Evolutionary conservation across 2,888 invertebrate species (phyloP), one percentile per base, ranked within the genome.

Genomic region (Tenthredo distinguenda): DNA sequence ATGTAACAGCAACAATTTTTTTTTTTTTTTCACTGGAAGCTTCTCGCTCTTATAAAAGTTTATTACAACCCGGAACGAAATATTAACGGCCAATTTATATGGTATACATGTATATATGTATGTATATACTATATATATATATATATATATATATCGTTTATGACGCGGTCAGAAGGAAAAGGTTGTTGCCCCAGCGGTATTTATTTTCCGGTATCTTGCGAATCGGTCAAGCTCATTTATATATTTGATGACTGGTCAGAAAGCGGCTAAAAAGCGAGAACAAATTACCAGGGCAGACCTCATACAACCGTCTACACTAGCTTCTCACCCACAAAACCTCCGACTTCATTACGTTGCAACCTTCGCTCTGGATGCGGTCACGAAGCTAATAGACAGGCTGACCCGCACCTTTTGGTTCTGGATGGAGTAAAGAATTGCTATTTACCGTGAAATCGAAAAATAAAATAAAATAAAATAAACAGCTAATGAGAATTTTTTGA

Each of bases 321-420:
- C 21, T 62, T 62, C 81, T 81, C 50, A 40, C 79, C 37, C 43
- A 58, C 58, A 21, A 21, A 79, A 12, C 18, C 58, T 31, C 58
- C 40, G 58, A 55, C 79, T 79, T 62, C 79, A 79, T 62, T 26
- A 79, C 79, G 79, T 58, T 79, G 58, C 58, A 81, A 26, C 81
- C 62, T 81, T 81, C 62, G 81, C 62, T 62, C 81, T 81, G 26
- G 58, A 34, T 81, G 37, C 62, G 81, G 26, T 58, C 79, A 62
- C 50, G 79, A 12, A 37, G 34, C 21, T 81, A 58, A 81, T 81
- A 81, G 62, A 81, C 81, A 62, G 21, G 15, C 40, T 62, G 31
- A 15, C 77, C 18, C 77, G 12, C 21, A 21, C 40, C 40, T 58
- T 37, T 58, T 58, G 21, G n/a, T 58, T 21, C 40, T 40, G 21